phyloP scores from a whole-genome alignment of 2,797 vertebrate genomes.

The Buphagus erythrorhynchus region DNA sequence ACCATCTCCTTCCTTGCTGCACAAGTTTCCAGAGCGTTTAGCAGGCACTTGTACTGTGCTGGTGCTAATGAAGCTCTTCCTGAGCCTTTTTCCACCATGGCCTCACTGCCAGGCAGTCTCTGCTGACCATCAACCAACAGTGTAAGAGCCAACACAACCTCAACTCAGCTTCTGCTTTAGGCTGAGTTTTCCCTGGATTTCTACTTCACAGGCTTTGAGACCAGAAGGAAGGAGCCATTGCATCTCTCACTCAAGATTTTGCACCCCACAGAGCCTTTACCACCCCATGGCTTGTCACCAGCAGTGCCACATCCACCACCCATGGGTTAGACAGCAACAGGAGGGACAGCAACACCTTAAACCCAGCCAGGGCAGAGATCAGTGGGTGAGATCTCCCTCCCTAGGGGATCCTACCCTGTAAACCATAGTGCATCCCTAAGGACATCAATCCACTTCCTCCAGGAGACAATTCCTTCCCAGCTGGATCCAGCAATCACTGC shows the following conservation, averaged over 20 bases:
- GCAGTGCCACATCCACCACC: rapidly evolving
- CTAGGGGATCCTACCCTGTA: rapidly evolving
- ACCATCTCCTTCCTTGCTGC: neutral
- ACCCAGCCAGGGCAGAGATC: neutral
- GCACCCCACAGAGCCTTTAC: neutral
- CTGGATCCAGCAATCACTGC: neutral
- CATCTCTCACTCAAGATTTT: neutral
- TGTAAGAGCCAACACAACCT: neutral
- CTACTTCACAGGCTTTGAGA: neutral
- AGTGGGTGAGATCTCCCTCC: neutral
- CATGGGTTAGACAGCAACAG: rapidly evolving
- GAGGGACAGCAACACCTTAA: neutral
- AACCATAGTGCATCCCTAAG: neutral
- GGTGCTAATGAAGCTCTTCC: neutral
- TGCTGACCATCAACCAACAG: neutral
- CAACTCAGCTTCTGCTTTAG: neutral
- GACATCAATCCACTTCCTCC: neutral
- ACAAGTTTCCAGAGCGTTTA: neutral
- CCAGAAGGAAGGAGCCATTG: rapidly evolving
- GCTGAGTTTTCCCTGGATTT: neutral
- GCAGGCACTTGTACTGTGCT: neutral
- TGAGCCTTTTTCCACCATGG: neutral
- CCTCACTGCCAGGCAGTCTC: rapidly evolving
- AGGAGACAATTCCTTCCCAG: neutral
- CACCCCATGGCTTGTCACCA: neutral